These are phyloP conservation scores for Pristionchus mayeri DNA, from an alignment of 2,888 invertebrate genomes.

Conservation along the genomic window DNA sequence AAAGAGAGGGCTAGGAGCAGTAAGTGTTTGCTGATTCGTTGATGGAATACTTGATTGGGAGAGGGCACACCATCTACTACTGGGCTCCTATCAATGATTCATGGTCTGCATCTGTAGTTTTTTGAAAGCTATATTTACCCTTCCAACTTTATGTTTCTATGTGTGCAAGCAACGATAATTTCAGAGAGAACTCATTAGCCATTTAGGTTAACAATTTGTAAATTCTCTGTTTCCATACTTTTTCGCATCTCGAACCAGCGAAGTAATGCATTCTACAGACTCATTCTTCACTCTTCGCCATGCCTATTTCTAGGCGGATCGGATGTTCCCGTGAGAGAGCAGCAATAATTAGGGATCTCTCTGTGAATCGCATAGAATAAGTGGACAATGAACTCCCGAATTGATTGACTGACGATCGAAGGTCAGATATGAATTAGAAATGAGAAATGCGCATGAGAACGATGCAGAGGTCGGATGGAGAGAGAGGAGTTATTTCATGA, in stretches of 20 bases:
- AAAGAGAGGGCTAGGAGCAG: not conserved
- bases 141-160: too few species aligned
- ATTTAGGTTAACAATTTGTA: too few species aligned
- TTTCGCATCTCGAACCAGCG: too few species aligned
- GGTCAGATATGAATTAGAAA: conserved; percentile 32
- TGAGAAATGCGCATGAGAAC: conserved; percentile 21
- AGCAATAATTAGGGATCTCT: not conserved
- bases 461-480: not conserved
- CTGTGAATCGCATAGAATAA: conserved; percentile 22
- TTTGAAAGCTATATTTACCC: not conserved
- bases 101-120: not conserved
- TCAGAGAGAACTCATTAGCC: too few species aligned
- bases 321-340: too few species aligned
- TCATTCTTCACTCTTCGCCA: too few species aligned
- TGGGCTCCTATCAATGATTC: not conserved
- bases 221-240: too few species aligned
- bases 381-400: not conserved
- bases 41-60: conserved; percentile 28
- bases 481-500: too few species aligned
- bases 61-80: not conserved
- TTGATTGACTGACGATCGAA: conserved; percentile 41
- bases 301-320: too few species aligned
- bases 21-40: conserved; percentile 32
- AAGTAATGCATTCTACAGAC: too few species aligned
- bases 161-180: too few species aligned